Evolutionary conservation across 2,113 vertebrate species (phyloP), one percentile per base, ranked within the genome.

Genomic region (Oncorhynchus nerka): DNA sequence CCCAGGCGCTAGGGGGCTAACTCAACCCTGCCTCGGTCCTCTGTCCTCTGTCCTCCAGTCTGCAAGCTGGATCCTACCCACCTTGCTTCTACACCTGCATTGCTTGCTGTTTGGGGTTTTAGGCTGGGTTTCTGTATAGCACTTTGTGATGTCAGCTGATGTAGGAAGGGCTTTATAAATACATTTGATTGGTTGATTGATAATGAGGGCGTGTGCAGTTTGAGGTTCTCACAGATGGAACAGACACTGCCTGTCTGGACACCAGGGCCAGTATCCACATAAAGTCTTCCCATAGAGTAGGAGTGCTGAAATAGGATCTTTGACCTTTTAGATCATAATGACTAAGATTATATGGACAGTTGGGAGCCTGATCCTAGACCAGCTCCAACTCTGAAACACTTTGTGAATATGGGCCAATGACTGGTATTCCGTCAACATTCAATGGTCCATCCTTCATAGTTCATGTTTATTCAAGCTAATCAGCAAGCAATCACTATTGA

Each of bases 21-120:
- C 61, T 51, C 70, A 81, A 68, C 75, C 73, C 71, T 86, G 77
- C 19, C 69, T 81, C 30, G 67, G 71, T 39, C 78, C 76, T 73
- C 39, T 45, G 71, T 39, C 78, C 76, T 73, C 39, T 45, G 39
- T 45, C 39, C 39, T 45, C 9, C 39, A 45, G 28, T 19, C 6
- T 32, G 15, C 87, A 77, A 79, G 49, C 39, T 71, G 64, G 15
- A 81, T 75, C 68, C 48, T 34, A 34, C 5, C 32, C 32, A 34
- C 32, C 5, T 5, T 34, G 32, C 32, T 34, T 6, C 32, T 34
- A 34, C 32, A 34, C 5, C 5, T 34, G 32, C 32, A 34, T 34
- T 34, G 32, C 32, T 34, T 34, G 32, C 32, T 34, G 32, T 34
- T 34, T 34, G 32, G 32, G 32, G 32, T 34, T 6, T 34, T 34